A percentile compares a stretch with the other conserved stretches of the same genome.
Conservation (phyloP, 2,113 vertebrate species). For the Morphnarchus princeps region DNA sequence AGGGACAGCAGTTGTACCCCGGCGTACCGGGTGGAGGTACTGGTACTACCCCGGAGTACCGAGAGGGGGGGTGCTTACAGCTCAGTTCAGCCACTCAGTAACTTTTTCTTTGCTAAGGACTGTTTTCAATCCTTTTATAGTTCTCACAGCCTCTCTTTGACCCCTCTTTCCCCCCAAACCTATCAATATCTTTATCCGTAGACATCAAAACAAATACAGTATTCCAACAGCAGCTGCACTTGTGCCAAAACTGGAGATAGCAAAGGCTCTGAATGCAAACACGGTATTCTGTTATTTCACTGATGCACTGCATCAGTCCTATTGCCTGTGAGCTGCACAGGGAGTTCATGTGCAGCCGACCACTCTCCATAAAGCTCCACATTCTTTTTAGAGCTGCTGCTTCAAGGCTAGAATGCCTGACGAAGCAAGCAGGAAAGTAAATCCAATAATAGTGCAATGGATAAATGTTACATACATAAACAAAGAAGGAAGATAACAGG, state of each 20-base stretch:
- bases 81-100: neutral
- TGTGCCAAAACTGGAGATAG: neutral
- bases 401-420: neutral
- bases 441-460: neutral
- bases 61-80: neutral
- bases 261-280: neutral
- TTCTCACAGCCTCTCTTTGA: neutral
- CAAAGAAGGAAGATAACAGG: neutral
- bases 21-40: no score
- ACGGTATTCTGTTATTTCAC: neutral
- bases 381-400: neutral
- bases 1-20: no score
- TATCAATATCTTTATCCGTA: neutral
- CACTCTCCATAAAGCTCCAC: neutral
- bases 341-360: fast-evolving
- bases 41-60: no score
- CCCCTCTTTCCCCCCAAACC: neutral
- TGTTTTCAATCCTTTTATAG: neutral
- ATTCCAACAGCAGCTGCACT: neutral
- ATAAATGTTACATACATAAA: neutral
- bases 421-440: neutral
- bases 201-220: neutral
- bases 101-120: neutral
- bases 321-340: neutral
- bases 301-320: neutral